phyloP scores from a whole-genome alignment of 2,797 vertebrate species.

The Microctenopoma steveboyesi region DNA sequence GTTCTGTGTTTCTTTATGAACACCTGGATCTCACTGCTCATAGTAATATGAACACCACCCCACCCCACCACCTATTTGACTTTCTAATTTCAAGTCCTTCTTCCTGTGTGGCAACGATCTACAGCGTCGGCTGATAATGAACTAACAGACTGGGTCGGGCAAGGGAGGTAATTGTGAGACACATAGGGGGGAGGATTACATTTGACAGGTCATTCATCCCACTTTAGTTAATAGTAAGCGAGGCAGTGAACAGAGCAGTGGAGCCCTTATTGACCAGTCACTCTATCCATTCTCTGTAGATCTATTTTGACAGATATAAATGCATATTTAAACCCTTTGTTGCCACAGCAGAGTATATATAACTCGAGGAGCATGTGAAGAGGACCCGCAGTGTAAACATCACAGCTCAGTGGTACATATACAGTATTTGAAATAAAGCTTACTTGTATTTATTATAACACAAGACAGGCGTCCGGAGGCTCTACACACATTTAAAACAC shows the following conservation, averaged over 20 bases:
- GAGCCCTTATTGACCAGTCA: conserved; percentile 79
- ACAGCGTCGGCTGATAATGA: conserved; percentile 52
- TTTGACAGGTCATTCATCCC: conserved; percentile 96
- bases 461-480: background rate
- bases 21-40: conserved; percentile 54
- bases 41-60: conserved; percentile 18
- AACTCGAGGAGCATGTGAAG: conserved; percentile 6
- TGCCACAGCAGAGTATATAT: conserved; percentile 20
- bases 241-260: conserved; percentile 83
- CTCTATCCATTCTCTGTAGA: background rate
- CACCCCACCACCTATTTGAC: conserved; percentile 53
- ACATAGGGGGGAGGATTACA: conserved; percentile 89
- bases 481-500: background rate
- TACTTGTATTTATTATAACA: conserved; percentile 12
- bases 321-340: conserved; percentile 18
- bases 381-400: conserved; percentile 32
- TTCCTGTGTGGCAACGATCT: conserved; percentile 51
- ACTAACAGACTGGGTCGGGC: conserved; percentile 67
- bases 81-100: conserved; percentile 66
- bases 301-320: conserved; percentile 16
- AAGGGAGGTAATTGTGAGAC: conserved; percentile 89
- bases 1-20: conserved; percentile 32
- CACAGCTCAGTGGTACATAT: background rate
- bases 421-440: conserved; percentile 17
- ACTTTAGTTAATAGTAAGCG: conserved; percentile 90